Percentiles rank a stretch among this genome's conserved stretches.
Evolutionary conservation across 2,797 vertebrate species (phyloP).

Genomic region (Oreochromis mossambicus): DNA sequence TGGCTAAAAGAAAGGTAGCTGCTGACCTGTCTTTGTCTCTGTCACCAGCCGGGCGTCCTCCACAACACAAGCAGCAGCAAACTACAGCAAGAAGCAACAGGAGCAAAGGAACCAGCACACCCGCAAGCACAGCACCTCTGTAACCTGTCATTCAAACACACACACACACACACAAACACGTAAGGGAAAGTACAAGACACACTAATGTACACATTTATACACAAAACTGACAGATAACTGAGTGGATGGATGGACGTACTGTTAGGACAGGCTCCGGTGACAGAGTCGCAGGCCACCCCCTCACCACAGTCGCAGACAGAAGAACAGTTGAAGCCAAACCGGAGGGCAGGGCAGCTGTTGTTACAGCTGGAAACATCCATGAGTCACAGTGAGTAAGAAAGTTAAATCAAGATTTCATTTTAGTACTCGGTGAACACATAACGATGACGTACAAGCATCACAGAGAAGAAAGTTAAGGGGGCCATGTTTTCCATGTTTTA

Average conservation of each 20-base stretch:
- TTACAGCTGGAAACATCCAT: conserved; percentile 83
- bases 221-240: neutral
- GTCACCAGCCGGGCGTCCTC: conserved; percentile 65
- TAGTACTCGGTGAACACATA: neutral
- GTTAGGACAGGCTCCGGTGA: conserved; percentile 78
- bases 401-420: conserved; percentile 6
- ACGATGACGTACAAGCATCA: neutral
- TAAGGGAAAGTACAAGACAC: neutral
- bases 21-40: conserved; percentile 87
- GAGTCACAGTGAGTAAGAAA: neutral
- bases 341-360: conserved; percentile 79
- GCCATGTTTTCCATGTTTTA: neutral
- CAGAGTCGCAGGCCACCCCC: conserved; percentile 74
- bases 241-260: conserved; percentile 68
- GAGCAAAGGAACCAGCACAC: conserved; percentile 81
- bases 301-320: conserved; percentile 80
- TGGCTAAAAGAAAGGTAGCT: neutral
- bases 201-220: neutral
- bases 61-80: conserved; percentile 85
- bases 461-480: neutral
- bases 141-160: conserved; percentile 27
- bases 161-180: neutral
- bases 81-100: conserved; percentile 79
- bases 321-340: conserved; percentile 88
- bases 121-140: conserved; percentile 70